Evolutionary conservation across 2,888 invertebrate species (phyloP).

Genomic region (Trichacis sp.): DNA sequence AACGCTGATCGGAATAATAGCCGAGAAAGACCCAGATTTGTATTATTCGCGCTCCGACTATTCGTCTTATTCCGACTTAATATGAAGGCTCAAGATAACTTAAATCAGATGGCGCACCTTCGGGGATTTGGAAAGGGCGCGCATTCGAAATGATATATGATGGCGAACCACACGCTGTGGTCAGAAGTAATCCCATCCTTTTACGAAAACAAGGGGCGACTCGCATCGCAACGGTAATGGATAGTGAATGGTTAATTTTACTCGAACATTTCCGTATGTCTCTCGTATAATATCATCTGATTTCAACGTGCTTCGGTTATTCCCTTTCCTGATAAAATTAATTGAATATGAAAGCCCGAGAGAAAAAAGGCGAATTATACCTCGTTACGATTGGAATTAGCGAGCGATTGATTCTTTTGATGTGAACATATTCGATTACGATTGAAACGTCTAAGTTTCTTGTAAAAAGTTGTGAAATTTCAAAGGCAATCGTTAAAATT

Average conservation of each 20-base stretch:
- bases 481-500: background rate
- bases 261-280: conserved; percentile 22
- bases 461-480: too few species aligned
- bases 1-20: too few species aligned
- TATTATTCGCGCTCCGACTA: conserved; percentile 2
- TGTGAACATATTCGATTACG: background rate
- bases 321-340: conserved; percentile 21
- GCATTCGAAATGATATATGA: conserved; percentile 31
- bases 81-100: conserved; percentile 30
- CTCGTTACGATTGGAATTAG: background rate
- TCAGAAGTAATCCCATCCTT: conserved; percentile 31
- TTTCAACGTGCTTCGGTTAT: conserved; percentile 25
- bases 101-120: conserved; percentile 34
- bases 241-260: conserved; percentile 33
- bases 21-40: too few species aligned
- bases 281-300: conserved; percentile 26
- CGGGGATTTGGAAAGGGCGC: conserved; percentile 23
- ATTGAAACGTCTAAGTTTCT: background rate
- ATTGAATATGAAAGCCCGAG: conserved; percentile 12
- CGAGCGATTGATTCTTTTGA: background rate
- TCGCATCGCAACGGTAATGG: conserved; percentile 17
- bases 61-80: conserved; percentile 26
- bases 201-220: conserved; percentile 29
- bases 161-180: conserved; percentile 31
- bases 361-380: too few species aligned